Conservation (phyloP, 2,888 invertebrate species). For the Chironomus tentans region DNA sequence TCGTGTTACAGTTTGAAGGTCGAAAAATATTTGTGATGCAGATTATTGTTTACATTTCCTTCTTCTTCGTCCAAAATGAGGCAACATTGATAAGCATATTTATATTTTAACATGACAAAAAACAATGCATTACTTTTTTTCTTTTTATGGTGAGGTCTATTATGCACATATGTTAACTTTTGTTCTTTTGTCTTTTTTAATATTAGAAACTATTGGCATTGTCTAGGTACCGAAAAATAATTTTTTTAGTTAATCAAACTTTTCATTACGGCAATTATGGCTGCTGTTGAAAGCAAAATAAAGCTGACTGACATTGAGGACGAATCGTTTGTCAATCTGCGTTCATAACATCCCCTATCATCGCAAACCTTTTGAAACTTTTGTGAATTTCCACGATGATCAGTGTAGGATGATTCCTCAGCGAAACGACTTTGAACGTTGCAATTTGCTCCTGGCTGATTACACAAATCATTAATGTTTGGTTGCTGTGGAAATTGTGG, state of each 20-base stretch:
- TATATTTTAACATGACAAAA: too few species aligned
- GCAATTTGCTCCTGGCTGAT: slow-evolving; percentile 9
- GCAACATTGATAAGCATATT: too few species aligned
- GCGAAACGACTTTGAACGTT: slow-evolving; percentile 15
- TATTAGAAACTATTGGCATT: neutral
- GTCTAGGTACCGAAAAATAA: neutral
- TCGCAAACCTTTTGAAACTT: slow-evolving; percentile 8
- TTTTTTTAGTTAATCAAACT: neutral
- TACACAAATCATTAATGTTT: neutral
- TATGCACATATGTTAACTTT: too few species aligned
- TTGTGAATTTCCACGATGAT: neutral
- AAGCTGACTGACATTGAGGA: neutral
- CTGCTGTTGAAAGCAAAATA: neutral
- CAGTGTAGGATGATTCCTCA: slow-evolving; percentile 5
- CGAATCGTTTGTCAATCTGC: neutral
- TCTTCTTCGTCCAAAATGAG: too few species aligned
- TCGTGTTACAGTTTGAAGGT: too few species aligned
- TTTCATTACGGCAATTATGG: neutral
- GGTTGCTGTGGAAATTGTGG: neutral
- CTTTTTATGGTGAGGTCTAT: too few species aligned
- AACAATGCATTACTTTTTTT: too few species aligned
- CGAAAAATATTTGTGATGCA: too few species aligned
- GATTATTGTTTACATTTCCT: too few species aligned
- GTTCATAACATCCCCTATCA: slow-evolving; percentile 7
- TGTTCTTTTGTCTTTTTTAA: too few species aligned